These are phyloP conservation scores for Pseudolaguvia tuberculata DNA, from an alignment of 2,113 vertebrate species.

Conservation along the genomic window DNA sequence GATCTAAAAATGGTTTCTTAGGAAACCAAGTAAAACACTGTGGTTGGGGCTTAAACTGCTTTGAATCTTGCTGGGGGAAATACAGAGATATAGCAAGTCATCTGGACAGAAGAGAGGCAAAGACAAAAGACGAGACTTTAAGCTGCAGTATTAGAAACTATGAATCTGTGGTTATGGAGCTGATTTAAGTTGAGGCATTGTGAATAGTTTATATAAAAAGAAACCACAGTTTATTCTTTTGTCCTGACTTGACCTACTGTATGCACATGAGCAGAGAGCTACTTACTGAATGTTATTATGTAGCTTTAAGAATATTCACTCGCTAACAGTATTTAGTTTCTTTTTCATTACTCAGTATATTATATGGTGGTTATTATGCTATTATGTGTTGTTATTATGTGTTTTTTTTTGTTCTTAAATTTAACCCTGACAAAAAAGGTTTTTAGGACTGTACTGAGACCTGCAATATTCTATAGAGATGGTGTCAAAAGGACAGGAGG, in stretches of 20 bases:
- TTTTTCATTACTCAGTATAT: too few species aligned
- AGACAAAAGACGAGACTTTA: background rate
- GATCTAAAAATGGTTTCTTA: conserved; percentile 44
- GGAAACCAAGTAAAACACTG: conserved; percentile 53
- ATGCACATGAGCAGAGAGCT: background rate
- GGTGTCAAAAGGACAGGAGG: too few species aligned
- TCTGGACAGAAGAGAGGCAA: background rate
- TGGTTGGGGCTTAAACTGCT: conserved; percentile 38
- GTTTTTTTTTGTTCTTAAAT: too few species aligned
- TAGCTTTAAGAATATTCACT: too few species aligned
- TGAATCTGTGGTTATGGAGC: background rate
- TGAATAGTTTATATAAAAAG: background rate
- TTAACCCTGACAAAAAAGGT: too few species aligned
- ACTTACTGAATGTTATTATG: too few species aligned
- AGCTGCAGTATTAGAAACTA: background rate
- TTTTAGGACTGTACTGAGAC: too few species aligned
- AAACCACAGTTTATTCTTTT: background rate
- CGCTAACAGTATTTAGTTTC: too few species aligned
- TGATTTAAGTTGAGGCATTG: background rate
- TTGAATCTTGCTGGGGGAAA: conserved; percentile 23
- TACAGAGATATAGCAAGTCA: background rate
- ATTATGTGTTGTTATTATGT: too few species aligned
- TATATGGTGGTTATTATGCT: too few species aligned
- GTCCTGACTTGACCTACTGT: background rate
- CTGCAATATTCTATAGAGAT: too few species aligned